Evolutionary conservation across 2,888 invertebrate genomes (phyloP).

Genomic region (Aleiodes leptofemur): DNA sequence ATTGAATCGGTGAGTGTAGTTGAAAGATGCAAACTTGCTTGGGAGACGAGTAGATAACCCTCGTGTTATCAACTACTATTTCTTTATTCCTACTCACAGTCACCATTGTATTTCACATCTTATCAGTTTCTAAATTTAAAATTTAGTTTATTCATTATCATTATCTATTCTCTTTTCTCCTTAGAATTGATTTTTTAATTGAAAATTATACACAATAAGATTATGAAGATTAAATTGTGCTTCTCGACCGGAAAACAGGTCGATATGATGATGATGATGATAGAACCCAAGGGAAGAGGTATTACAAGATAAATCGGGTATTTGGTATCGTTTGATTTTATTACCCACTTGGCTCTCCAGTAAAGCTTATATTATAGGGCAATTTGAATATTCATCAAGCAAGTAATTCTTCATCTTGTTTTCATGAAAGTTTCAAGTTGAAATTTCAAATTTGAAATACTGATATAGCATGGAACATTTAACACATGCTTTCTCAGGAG

Average conservation of each 20-base stretch:
- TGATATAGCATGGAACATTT: neutral
- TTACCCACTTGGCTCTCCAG: too few species aligned
- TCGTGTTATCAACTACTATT: conserved; percentile 12
- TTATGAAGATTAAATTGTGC: conserved; percentile 1
- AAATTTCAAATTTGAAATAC: neutral
- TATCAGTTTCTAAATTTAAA: conserved; percentile 23
- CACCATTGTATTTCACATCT: neutral
- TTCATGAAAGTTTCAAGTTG: too few species aligned
- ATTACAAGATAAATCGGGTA: neutral
- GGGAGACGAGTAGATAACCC: conserved; percentile 16
- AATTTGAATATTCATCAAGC: neutral
- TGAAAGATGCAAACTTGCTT: too few species aligned
- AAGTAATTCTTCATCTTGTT: neutral
- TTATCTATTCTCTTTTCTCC: neutral
- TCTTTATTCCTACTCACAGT: neutral
- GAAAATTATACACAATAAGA: neutral
- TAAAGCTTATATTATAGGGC: neutral
- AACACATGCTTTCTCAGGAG: conserved; percentile 11
- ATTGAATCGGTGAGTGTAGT: too few species aligned
- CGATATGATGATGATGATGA: neutral
- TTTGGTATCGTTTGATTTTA: neutral
- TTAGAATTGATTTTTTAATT: neutral
- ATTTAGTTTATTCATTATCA: conserved; percentile 3
- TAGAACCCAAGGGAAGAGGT: neutral
- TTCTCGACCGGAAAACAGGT: neutral